A percentile compares a stretch with the other conserved stretches of the same genome.
Evolutionary conservation across 2,888 invertebrate species (phyloP).

Genomic region (Nephrotoma flavescens): DNA sequence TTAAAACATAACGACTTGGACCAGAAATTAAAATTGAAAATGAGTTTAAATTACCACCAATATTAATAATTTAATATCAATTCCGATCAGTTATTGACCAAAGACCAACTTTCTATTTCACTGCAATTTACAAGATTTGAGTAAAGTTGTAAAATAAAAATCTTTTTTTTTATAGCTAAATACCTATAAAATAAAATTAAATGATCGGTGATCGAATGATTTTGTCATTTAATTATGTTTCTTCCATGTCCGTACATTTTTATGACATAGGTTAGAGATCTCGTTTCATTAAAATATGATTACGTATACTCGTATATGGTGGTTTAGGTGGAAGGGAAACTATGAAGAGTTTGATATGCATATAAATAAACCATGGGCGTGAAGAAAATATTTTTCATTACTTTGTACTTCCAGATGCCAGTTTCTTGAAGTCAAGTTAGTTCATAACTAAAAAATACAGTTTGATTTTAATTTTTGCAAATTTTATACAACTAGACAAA

Average conservation of each 20-base stretch:
- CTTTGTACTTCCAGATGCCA: too few species aligned
- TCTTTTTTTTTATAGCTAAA: not conserved
- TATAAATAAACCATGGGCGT: not conserved
- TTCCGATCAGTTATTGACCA: not conserved
- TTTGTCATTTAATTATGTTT: not conserved
- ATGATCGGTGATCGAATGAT: not conserved
- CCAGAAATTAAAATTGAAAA: not conserved
- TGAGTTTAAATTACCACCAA: not conserved
- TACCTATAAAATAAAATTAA: not conserved
- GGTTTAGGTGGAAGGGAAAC: not conserved
- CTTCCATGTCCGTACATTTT: not conserved
- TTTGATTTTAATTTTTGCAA: too few species aligned
- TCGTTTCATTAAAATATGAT: not conserved
- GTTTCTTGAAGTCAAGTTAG: too few species aligned
- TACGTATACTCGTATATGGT: not conserved
- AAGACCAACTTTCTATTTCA: not conserved
- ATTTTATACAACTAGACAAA: too few species aligned
- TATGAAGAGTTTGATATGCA: not conserved
- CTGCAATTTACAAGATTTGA: not conserved
- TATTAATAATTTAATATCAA: not conserved
- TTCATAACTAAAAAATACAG: too few species aligned
- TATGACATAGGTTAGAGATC: not conserved
- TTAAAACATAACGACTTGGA: not conserved
- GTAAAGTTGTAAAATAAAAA: not conserved
- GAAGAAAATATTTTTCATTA: too few species aligned